Percentiles rank a stretch among this genome's conserved stretches.
These are phyloP conservation scores for Plebejus melissa DNA, from an alignment of 2,888 invertebrate genomes.

Conservation along the genomic window DNA sequence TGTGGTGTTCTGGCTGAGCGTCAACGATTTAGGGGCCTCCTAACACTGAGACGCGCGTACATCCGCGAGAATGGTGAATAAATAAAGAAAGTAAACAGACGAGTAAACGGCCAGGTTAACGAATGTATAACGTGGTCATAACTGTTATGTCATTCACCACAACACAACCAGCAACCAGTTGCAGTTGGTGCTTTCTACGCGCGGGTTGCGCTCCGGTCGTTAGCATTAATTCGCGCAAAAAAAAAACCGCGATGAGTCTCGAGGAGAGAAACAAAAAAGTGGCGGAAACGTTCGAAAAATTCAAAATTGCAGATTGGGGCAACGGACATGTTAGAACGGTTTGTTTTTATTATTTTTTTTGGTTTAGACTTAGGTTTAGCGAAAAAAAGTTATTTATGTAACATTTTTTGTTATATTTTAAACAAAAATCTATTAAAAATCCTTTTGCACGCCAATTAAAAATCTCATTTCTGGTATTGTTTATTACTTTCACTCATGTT, in stretches of 20 bases:
- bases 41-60: not conserved
- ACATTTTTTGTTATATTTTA: too few species aligned
- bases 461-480: conserved; percentile 35
- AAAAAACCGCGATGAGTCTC: conserved; percentile 57
- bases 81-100: conserved; percentile 3
- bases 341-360: conserved; percentile 40
- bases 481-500: conserved; percentile 28
- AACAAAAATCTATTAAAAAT: not conserved
- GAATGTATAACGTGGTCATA: not conserved
- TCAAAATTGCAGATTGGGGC: conserved; percentile 68
- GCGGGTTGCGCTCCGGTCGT: conserved; percentile 52
- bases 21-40: not conserved
- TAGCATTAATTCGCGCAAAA: conserved; percentile 59
- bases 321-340: conserved; percentile 54
- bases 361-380: too few species aligned
- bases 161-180: conserved; percentile 37
- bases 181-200: conserved; percentile 54
- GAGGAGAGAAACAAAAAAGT: conserved; percentile 68
- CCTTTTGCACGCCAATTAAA: not conserved
- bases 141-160: conserved; percentile 20
- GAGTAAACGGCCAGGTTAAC: not conserved
- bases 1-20: not conserved
- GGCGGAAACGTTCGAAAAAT: conserved; percentile 67
- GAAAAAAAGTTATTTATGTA: too few species aligned
- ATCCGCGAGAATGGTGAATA: not conserved